Conservation (phyloP, 2,113 vertebrate species). For the Brevimyrus niger region DNA sequence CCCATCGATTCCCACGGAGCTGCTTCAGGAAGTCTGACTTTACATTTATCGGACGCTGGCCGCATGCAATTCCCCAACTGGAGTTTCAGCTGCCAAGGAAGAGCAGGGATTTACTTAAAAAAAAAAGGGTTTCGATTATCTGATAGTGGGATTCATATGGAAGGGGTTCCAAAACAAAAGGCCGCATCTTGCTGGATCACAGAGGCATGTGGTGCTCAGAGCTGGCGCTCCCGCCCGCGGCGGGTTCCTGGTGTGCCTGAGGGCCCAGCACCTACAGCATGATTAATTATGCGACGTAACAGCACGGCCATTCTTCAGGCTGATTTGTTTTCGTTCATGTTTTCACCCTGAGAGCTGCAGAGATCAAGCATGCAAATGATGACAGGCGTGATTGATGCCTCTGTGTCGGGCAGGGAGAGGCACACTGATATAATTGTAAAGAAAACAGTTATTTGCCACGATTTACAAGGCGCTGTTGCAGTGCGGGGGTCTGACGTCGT, state of each 20-base stretch:
- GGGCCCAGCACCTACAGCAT: neutral
- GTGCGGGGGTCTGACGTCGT: slow-evolving; percentile 23
- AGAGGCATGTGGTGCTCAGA: neutral
- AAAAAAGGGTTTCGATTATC: neutral
- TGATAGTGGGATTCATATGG: neutral
- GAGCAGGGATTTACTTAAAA: neutral
- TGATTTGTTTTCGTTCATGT: slow-evolving; percentile 31
- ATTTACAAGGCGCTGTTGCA: slow-evolving; percentile 23
- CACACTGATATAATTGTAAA: slow-evolving; percentile 29
- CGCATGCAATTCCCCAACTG: neutral
- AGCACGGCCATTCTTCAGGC: slow-evolving; percentile 12
- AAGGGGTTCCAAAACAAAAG: neutral
- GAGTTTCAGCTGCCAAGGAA: neutral
- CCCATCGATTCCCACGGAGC: neutral
- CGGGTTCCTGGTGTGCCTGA: neutral
- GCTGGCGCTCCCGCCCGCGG: neutral
- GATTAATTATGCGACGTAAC: slow-evolving; percentile 21
- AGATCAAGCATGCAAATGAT: slow-evolving; percentile 35
- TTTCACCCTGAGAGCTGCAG: slow-evolving; percentile 25
- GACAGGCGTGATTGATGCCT: slow-evolving; percentile 39
- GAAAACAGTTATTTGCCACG: slow-evolving; percentile 41
- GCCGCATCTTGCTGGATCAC: neutral
- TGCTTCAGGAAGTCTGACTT: neutral
- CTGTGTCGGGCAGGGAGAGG: slow-evolving; percentile 19
- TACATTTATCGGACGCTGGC: neutral